Evolutionary conservation across 2,888 invertebrate genomes (phyloP), one percentile per base, ranked within the genome.

Genomic region (Baronia brevicornis): DNA sequence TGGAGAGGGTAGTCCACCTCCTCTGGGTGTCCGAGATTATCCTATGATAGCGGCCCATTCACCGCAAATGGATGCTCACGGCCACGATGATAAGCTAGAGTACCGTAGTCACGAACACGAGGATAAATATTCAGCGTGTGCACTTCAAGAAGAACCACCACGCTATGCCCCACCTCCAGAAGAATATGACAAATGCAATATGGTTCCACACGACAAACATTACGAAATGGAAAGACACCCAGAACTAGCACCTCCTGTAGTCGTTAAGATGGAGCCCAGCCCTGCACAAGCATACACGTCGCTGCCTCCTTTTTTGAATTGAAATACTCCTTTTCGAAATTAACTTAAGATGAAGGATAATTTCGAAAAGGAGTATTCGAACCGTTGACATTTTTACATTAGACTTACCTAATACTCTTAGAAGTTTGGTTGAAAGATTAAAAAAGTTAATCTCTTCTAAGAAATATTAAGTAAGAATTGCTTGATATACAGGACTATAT

Each of bases 231-330:
- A 80, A 15, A 62, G 82, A 28, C 86, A 85, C 48, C 51, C 55
- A 14, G 84, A 85, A 23, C 63, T 67, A 41, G 67, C 65, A 33
- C 86, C 70, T 46, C 75, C 59, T 19, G 86, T 67, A 44, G 87
- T 74, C 51, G 82, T 88, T 29, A 88, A 88, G 48, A 87, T 82
- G 79, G 88, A 88, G 53, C 87, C 88, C 10, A 82, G 74, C 21
- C 60, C 62, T 51, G 86, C 70, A 43, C 90, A 89, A 59, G 87
- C 86, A 27, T 91, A 90, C 60, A 90, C 91, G 20, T 87, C 90
- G 32, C 73, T 91, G 74, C 91, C 91, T 80, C 90, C 91, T 88
- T 91, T 91, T 90, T 87, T 90, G 88, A 90, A 90, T 82, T 90
- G 85, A 85, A 85, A 84, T 85, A 85, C 85, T 85, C 85, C 72